phyloP scores from a whole-genome alignment of 2,888 invertebrate species.

The Drosophila leonis region DNA sequence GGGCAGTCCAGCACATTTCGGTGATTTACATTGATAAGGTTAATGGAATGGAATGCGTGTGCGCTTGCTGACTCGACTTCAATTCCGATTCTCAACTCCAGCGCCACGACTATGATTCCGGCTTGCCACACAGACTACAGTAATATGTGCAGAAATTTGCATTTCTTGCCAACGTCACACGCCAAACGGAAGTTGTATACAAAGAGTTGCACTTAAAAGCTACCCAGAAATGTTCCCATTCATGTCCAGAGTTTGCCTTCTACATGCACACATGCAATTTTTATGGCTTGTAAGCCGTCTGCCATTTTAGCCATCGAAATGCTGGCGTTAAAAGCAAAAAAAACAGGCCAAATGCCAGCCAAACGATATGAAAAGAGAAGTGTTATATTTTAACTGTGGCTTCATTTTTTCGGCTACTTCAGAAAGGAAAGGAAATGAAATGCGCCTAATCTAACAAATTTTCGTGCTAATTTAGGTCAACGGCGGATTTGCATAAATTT shows the following conservation, averaged over 20 bases:
- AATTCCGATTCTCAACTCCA: slow-evolving; percentile 42
- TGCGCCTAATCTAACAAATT: slow-evolving; percentile 80
- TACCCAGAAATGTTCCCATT: slow-evolving; percentile 67
- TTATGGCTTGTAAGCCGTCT: slow-evolving; percentile 72
- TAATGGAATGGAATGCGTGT: slow-evolving; percentile 79
- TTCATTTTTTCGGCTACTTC: slow-evolving; percentile 33
- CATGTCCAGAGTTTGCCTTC: slow-evolving; percentile 51
- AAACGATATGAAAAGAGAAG: slow-evolving; percentile 26
- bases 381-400: slow-evolving; percentile 24
- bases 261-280: slow-evolving; percentile 73
- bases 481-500: slow-evolving; percentile 81
- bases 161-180: slow-evolving; percentile 71
- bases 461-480: slow-evolving; percentile 83
- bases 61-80: slow-evolving; percentile 69
- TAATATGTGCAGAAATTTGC: slow-evolving; percentile 73
- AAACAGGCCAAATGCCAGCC: slow-evolving; percentile 1
- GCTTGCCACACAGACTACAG: slow-evolving; percentile 13
- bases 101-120: slow-evolving; percentile 24
- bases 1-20: slow-evolving; percentile 64
- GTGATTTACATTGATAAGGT: slow-evolving; percentile 80
- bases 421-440: slow-evolving; percentile 65
- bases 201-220: slow-evolving; percentile 80
- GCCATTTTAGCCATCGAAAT: slow-evolving; percentile 63
- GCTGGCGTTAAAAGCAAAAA: slow-evolving; percentile 38
- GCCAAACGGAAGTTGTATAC: slow-evolving; percentile 79